These are phyloP conservation scores for Microhierax caerulescens DNA, from an alignment of 2,797 vertebrate genomes.

Conservation along the genomic window DNA sequence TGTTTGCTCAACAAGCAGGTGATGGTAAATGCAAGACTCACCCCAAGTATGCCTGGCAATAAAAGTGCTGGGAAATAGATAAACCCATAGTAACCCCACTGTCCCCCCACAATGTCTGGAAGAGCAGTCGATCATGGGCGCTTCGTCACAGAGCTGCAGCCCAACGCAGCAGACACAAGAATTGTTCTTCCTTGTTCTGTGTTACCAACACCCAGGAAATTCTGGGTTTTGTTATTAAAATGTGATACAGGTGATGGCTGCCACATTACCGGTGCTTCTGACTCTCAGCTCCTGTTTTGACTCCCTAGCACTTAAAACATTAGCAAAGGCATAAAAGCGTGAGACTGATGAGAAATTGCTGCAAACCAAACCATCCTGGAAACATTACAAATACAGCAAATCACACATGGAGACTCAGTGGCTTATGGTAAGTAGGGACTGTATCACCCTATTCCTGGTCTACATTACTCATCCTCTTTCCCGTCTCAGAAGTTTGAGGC, in stretches of 20 bases:
- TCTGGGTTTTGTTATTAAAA: background rate
- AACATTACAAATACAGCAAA: background rate
- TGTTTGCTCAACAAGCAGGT: background rate
- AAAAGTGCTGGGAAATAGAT: background rate
- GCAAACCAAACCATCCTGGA: background rate
- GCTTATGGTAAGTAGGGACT: background rate
- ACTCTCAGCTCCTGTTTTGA: background rate
- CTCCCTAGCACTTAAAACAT: background rate
- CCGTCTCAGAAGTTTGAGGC: background rate
- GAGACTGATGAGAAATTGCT: background rate
- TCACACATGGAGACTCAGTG: too few relatives aligned
- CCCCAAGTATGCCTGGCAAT: background rate
- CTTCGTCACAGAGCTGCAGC: background rate
- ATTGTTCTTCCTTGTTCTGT: background rate
- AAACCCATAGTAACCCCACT: background rate
- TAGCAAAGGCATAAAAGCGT: background rate
- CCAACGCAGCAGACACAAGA: fast-evolving
- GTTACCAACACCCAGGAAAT: background rate
- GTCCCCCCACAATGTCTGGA: background rate
- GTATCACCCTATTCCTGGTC: background rate
- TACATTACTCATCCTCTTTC: background rate
- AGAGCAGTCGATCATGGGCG: background rate
- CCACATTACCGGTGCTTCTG: background rate
- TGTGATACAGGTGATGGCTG: fast-evolving
- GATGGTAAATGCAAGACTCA: background rate